phyloP scores from a whole-genome alignment of 2,797 vertebrate species.

The Leptoclinus maculatus region DNA sequence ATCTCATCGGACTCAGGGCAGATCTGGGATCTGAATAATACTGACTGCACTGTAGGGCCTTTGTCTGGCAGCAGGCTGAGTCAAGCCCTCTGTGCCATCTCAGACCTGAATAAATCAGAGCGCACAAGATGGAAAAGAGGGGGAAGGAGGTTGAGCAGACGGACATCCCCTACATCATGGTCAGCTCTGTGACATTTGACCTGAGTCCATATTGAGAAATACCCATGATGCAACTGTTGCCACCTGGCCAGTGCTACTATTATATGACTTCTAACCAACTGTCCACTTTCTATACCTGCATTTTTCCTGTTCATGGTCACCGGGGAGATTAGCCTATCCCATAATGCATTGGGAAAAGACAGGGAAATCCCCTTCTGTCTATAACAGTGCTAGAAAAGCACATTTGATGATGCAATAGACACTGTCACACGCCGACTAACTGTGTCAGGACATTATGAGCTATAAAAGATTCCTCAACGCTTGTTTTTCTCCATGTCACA shows the following conservation, averaged over 20 bases:
- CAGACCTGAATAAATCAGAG: conserved; percentile 66
- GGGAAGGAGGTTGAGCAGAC: conserved; percentile 26
- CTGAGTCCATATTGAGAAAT: conserved; percentile 35
- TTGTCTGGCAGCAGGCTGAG: conserved; percentile 81
- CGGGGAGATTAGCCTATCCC: neutral
- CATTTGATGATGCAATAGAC: neutral
- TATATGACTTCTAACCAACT: conserved; percentile 24
- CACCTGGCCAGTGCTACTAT: conserved; percentile 33
- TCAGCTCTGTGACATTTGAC: conserved; percentile 54
- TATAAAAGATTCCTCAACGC: neutral
- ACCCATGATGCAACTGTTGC: conserved; percentile 17
- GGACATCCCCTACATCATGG: conserved; percentile 39
- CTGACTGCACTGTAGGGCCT: conserved; percentile 73
- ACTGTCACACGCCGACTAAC: neutral
- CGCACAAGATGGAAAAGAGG: conserved; percentile 40
- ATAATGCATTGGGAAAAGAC: conserved; percentile 21
- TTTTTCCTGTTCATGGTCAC: neutral
- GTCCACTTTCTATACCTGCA: conserved; percentile 5
- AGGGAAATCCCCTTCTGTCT: conserved; percentile 27
- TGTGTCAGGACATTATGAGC: neutral
- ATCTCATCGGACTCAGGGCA: conserved; percentile 81
- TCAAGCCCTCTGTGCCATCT: conserved; percentile 75
- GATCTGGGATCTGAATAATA: conserved; percentile 80
- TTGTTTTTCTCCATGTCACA: neutral
- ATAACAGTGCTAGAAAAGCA: conserved; percentile 2